Conservation (phyloP, 2,797 vertebrate species). For the Anguilla obscura region DNA sequence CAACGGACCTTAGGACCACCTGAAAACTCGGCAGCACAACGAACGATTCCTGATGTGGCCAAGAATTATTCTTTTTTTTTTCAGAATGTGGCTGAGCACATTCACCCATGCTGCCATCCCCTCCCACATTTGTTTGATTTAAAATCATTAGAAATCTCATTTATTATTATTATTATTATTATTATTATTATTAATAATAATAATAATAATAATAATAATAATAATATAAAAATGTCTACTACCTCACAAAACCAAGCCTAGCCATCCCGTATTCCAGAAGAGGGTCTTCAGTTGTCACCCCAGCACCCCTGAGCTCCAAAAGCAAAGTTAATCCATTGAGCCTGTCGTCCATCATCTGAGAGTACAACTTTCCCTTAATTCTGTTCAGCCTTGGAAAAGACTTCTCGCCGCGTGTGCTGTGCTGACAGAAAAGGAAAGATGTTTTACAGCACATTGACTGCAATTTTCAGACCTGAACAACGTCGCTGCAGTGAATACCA, state of each 20-base stretch:
- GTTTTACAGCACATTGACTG: too few relatives aligned
- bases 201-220: too few relatives aligned
- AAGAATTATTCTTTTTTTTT: neutral
- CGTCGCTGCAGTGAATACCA: neutral
- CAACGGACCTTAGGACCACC: constrained; percentile 14
- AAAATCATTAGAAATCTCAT: too few relatives aligned
- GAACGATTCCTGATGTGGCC: neutral
- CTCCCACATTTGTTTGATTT: too few relatives aligned
- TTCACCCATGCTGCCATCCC: neutral
- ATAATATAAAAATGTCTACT: too few relatives aligned
- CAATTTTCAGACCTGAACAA: too few relatives aligned
- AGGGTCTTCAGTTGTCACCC: neutral
- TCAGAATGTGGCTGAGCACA: neutral
- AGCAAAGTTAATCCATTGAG: neutral
- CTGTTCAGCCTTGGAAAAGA: too few relatives aligned
- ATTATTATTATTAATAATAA: too few relatives aligned
- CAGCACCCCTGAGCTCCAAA: neutral
- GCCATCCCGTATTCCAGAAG: neutral
- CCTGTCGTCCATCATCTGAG: neutral
- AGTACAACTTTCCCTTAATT: neutral
- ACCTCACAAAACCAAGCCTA: too few relatives aligned
- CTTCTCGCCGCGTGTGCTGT: too few relatives aligned
- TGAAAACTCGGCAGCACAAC: constrained; percentile 11
- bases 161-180: too few relatives aligned
- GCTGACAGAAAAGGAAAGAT: too few relatives aligned